phyloP scores from a whole-genome alignment of 2,888 invertebrate genomes.

The Eledona agricola region DNA sequence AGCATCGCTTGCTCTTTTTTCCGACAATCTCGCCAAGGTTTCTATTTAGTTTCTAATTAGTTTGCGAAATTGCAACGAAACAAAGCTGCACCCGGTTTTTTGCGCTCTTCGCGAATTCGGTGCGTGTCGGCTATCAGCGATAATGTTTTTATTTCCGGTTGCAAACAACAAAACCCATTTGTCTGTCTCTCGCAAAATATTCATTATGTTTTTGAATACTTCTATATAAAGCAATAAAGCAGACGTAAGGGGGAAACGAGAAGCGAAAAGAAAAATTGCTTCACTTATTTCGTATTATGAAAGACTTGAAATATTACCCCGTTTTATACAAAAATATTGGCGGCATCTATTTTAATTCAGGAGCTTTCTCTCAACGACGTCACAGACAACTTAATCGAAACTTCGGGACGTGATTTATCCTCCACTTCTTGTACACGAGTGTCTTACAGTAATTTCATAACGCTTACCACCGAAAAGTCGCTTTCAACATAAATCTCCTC shows the following conservation, averaged over 20 bases:
- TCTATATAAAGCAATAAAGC: slow-evolving; percentile 18
- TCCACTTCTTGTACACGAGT: neutral
- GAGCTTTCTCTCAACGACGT: neutral
- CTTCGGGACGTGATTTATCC: slow-evolving; percentile 1
- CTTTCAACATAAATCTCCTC: no score
- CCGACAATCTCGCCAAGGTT: slow-evolving; percentile 22
- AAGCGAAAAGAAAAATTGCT: slow-evolving; percentile 16
- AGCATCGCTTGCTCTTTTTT: slow-evolving; percentile 40
- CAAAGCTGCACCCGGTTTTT: neutral
- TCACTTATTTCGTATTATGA: slow-evolving; percentile 24
- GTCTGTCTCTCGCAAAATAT: slow-evolving; percentile 2
- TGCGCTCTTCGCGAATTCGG: neutral
- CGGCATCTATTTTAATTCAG: slow-evolving; percentile 11
- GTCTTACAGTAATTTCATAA: neutral
- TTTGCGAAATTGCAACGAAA: slow-evolving; percentile 30
- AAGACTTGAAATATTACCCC: slow-evolving; percentile 11
- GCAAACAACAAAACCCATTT: neutral
- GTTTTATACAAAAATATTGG: slow-evolving; percentile 10
- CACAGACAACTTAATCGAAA: slow-evolving; percentile 8
- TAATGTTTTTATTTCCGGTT: neutral
- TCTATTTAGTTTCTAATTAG: slow-evolving; percentile 32
- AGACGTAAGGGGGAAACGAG: slow-evolving; percentile 9
- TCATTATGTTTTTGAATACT: slow-evolving; percentile 9
- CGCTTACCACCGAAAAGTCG: no score
- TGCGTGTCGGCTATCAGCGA: no score